These are phyloP conservation scores for Lepus townsendii DNA, from an alignment of 2,797 vertebrate species.

Conservation along the genomic window DNA sequence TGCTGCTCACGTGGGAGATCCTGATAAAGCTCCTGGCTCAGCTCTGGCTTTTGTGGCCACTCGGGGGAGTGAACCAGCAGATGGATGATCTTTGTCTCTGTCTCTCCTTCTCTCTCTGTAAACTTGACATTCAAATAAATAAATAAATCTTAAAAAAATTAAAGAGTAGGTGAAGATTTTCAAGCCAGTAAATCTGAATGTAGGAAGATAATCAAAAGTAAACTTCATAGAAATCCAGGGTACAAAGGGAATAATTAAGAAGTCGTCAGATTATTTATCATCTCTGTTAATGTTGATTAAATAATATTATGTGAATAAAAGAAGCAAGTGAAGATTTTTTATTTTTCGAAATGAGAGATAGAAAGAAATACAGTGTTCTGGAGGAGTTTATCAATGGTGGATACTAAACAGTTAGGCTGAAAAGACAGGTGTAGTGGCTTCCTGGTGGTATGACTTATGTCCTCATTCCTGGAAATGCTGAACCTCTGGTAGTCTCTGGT, in stretches of 20 bases:
- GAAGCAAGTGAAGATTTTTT: not conserved
- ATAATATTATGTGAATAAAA: not conserved
- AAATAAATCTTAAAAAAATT: not conserved
- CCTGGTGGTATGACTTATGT: too few relatives aligned
- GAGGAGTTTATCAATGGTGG: not conserved
- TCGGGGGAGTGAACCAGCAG: too few relatives aligned
- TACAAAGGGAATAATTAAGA: not conserved
- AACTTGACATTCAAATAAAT: too few relatives aligned
- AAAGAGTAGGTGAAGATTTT: not conserved
- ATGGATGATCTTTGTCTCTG: too few relatives aligned
- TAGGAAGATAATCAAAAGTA: not conserved
- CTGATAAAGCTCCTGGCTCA: too few relatives aligned
- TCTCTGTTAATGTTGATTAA: not conserved
- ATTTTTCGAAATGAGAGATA: not conserved
- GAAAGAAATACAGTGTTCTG: not conserved
- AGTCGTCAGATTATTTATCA: not conserved
- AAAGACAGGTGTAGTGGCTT: not conserved
- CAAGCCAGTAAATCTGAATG: not conserved
- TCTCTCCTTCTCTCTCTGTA: too few relatives aligned
- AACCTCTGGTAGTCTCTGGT: too few relatives aligned
- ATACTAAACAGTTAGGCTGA: not conserved
- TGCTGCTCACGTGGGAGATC: too few relatives aligned
- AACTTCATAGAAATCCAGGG: conserved; percentile 3
- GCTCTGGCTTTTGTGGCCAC: too few relatives aligned
- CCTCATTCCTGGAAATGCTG: too few relatives aligned